A percentile compares a stretch with the other conserved stretches of the same genome.
Conservation (phyloP, 2,888 invertebrate genomes). For the Nephrocerus scutellatus region DNA sequence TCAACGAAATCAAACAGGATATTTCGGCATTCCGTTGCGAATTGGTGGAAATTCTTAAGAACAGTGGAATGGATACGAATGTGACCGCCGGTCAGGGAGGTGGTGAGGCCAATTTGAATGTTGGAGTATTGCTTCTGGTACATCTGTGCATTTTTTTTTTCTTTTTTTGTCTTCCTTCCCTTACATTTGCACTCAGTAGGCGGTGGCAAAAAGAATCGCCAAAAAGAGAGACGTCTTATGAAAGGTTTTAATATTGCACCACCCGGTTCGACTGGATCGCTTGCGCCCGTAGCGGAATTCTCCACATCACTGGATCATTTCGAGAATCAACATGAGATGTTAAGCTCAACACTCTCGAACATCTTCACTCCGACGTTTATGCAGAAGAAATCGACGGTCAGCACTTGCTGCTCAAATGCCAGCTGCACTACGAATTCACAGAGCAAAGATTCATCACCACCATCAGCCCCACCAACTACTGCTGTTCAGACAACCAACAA, state of each 20-base stretch:
- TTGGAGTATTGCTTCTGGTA: too few species aligned
- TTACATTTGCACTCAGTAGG: slow-evolving; percentile 53
- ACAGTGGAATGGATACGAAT: slow-evolving; percentile 91
- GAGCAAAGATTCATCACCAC: slow-evolving; percentile 27
- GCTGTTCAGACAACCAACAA: slow-evolving; percentile 33
- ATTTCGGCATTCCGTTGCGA: slow-evolving; percentile 97
- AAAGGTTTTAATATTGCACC: slow-evolving; percentile 89
- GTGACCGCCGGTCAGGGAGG: slow-evolving; percentile 75
- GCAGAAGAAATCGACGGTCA: slow-evolving; percentile 37
- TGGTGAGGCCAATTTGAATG: slow-evolving; percentile 48
- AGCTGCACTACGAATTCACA: slow-evolving; percentile 23
- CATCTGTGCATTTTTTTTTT: neutral
- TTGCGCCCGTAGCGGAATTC: slow-evolving; percentile 73
- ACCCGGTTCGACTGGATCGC: slow-evolving; percentile 55
- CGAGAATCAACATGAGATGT: slow-evolving; percentile 55
- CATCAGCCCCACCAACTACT: slow-evolving; percentile 23
- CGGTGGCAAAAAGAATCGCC: slow-evolving; percentile 88
- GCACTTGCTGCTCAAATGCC: slow-evolving; percentile 37
- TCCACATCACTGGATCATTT: slow-evolving; percentile 62
- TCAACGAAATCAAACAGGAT: slow-evolving; percentile 98
- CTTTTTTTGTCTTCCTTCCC: neutral
- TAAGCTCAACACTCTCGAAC: slow-evolving; percentile 65
- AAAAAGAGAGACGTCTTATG: slow-evolving; percentile 86
- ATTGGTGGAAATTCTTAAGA: slow-evolving; percentile 90
- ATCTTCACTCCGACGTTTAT: slow-evolving; percentile 51